Evolutionary conservation across 2,113 vertebrate genomes (phyloP).

Genomic region (Hyperopisus bebe): DNA sequence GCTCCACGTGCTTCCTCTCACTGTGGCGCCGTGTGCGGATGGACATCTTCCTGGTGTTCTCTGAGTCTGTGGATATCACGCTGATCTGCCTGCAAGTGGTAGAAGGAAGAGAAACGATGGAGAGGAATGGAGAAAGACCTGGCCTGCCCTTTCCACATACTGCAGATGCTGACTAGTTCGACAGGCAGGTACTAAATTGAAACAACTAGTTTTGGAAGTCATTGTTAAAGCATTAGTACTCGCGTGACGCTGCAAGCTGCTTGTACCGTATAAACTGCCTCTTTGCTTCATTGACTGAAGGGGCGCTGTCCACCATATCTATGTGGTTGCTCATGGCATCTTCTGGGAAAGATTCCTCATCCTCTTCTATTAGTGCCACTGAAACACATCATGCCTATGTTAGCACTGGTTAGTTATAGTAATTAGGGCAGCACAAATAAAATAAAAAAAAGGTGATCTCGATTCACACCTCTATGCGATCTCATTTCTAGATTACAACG

Average conservation of each 20-base stretch:
- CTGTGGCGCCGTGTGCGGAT: conserved; percentile 54
- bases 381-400: neutral
- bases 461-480: too few relatives aligned
- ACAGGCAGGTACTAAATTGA: neutral
- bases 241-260: neutral
- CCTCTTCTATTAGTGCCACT: conserved; percentile 59
- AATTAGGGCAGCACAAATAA: neutral
- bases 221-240: neutral
- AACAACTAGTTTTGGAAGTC: neutral
- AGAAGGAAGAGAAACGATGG: neutral
- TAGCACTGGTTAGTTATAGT: neutral
- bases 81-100: conserved; percentile 74
- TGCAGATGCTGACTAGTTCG: neutral
- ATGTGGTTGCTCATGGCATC: conserved; percentile 83
- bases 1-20: conserved; percentile 61
- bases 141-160: neutral
- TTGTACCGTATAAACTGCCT: conserved; percentile 82
- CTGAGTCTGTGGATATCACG: conserved; percentile 73
- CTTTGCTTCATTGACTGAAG: conserved; percentile 67
- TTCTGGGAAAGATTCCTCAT: conserved; percentile 65
- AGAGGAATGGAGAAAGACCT: neutral
- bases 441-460: too few relatives aligned
- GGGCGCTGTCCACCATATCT: conserved; percentile 76
- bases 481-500: too few relatives aligned
- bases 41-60: conserved; percentile 62